Percentiles rank a stretch among this genome's conserved stretches.
Evolutionary conservation across 1,140 invertebrate species (phyloP).

Genomic region (Catajapyx aquilonaris): DNA sequence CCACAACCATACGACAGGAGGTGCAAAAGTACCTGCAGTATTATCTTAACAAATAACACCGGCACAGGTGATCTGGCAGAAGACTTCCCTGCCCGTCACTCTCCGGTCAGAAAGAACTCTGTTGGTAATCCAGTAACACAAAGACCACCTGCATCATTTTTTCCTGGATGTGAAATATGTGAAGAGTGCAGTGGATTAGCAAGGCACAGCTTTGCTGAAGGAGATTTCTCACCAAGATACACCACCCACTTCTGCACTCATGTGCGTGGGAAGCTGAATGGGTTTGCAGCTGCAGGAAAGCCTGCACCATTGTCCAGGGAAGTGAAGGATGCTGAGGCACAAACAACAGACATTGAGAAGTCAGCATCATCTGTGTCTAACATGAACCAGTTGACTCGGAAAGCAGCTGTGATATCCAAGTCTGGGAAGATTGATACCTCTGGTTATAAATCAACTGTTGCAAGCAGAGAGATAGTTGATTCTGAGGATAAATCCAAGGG

Average conservation of each 20-base stretch:
- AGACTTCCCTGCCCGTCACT: not conserved
- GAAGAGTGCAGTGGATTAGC: constrained; percentile 16
- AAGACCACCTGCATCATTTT: constrained; percentile 14
- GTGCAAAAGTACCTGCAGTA: constrained; percentile 45
- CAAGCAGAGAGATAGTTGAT: too few species aligned
- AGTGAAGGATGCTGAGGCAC: not conserved
- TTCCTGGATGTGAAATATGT: constrained; percentile 21
- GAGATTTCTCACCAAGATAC: constrained; percentile 10
- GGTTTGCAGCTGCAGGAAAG: not conserved
- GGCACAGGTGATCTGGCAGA: not conserved
- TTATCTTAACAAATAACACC: constrained; percentile 21
- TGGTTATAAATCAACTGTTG: too few species aligned
- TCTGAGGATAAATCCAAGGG: too few species aligned
- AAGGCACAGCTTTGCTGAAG: constrained; percentile 14
- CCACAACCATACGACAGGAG: constrained; percentile 21
- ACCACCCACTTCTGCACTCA: constrained; percentile 23
- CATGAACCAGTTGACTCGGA: too few species aligned
- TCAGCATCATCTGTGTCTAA: too few species aligned
- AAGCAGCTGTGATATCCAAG: too few species aligned
- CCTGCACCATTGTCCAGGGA: constrained; percentile 1
- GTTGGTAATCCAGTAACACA: not conserved
- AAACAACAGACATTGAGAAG: too few species aligned
- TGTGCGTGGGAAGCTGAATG: constrained; percentile 15
- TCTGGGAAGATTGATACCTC: too few species aligned
- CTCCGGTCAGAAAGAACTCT: not conserved